Base-by-base conservation (phyloP, 2,113 vertebrate genomes). In the Heptranchias perlo region DNA sequence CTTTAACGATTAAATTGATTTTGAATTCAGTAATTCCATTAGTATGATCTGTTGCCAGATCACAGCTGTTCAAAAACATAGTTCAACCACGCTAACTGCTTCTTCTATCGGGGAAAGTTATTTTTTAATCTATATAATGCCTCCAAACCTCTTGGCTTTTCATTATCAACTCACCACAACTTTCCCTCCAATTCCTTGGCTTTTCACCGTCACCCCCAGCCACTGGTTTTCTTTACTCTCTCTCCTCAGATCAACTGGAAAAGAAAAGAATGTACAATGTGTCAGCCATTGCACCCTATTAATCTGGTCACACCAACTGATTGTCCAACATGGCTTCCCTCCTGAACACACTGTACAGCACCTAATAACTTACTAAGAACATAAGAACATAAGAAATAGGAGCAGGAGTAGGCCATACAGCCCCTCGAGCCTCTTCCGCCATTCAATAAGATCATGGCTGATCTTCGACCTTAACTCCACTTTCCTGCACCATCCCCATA, bases 171-270 rank as follows among this genome's bases (percentile, higher is more conserved):
- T 99, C 96, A 99, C 99, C 97, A 99, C 98, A 58, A 99, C 98
- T 96, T 99, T 99, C 61, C 99, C 99, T 65, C 99, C 99, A 0
- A 98, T 98, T 0, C 99, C 99, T 96, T 99, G 99, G 97, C 99
- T 99, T 97, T 98, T 98, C 18, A 99, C 99, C 16, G 98, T 99
- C 91, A 99, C 99, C 84, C 99, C 99, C 96, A 99, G 96, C 99
- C 99, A 99, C 97, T 99, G 99, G 97, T 99, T 99, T 97, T 99
- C 98, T 97, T 99, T 99, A 97, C 98, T 99, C 96, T 99, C 99
- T 96, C 97, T 97, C 58, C 97, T 96, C 35, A 97, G 96, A 91
- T 97, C 98, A 97, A 97, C 99, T 98, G 76, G 10, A 98, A 97
- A 96, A 0, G 52, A 96, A 96, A 52, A 97, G 21, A 67, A 96